Conservation (phyloP, 2,113 vertebrate species). For the Nesospiza acunhae region DNA sequence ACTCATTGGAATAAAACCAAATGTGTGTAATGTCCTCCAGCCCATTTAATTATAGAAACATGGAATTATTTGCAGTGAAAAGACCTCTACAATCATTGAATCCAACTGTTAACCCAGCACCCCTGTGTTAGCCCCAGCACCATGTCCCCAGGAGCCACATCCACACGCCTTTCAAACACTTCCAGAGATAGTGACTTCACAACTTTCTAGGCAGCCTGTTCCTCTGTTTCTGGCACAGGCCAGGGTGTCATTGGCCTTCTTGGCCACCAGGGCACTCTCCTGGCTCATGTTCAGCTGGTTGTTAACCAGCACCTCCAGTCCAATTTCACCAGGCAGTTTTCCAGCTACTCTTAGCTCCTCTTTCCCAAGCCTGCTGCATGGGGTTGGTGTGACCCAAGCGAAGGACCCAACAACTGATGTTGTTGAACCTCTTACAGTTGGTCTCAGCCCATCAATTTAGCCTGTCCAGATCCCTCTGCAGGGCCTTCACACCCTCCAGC, state of each 20-base stretch:
- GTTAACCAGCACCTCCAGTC: neutral
- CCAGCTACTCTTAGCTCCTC: neutral
- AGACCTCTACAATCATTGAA: neutral
- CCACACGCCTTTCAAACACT: rapidly evolving
- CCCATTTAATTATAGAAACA: neutral
- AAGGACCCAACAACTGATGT: rapidly evolving
- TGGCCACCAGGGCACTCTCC: neutral
- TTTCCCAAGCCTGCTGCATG: neutral
- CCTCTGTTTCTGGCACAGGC: neutral
- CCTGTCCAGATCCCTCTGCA: neutral
- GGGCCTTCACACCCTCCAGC: neutral
- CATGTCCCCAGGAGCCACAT: neutral
- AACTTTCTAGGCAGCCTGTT: neutral
- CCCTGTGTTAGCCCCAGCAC: neutral
- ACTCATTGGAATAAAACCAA: neutral
- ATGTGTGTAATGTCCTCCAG: neutral
- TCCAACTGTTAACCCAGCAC: neutral
- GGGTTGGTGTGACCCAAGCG: neutral
- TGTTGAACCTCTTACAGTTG: too few relatives aligned
- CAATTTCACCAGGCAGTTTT: neutral
- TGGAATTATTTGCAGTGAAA: neutral
- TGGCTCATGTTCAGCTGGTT: neutral
- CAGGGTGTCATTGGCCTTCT: neutral
- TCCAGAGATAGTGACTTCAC: neutral
- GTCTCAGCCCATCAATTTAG: neutral